Percentiles rank a stretch among this genome's conserved stretches.
These are phyloP conservation scores for Macrosiphum euphorbiae DNA, from an alignment of 2,888 invertebrate genomes.

Conservation along the genomic window DNA sequence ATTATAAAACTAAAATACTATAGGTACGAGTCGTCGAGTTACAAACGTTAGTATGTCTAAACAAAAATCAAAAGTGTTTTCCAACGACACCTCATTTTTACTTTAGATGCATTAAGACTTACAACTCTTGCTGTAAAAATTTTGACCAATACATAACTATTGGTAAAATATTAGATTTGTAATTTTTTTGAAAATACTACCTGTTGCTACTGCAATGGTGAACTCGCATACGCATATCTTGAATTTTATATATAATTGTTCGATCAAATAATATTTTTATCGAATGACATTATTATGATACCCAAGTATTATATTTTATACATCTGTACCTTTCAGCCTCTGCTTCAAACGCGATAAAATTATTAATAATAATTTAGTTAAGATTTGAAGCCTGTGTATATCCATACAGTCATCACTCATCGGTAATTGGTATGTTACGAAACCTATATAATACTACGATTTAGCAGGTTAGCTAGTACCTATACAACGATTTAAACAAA, in stretches of 20 bases:
- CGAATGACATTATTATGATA: neutral
- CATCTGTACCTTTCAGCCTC: neutral
- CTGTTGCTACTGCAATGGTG: neutral
- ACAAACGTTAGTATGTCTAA: neutral
- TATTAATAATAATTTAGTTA: neutral
- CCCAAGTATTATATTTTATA: neutral
- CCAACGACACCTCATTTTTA: neutral
- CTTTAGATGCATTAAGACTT: neutral
- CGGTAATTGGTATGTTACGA: neutral
- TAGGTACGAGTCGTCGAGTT: neutral
- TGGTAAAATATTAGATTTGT: neutral
- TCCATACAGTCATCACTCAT: neutral
- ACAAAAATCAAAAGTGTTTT: neutral
- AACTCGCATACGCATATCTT: neutral
- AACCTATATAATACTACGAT: neutral
- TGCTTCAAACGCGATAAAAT: neutral
- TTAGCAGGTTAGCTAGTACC: neutral
- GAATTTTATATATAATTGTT: neutral
- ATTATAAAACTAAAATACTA: neutral
- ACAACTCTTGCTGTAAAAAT: accelerated
- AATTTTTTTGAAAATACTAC: neutral
- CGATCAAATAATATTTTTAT: neutral
- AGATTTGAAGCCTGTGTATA: neutral
- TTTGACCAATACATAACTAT: neutral
- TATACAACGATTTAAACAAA: neutral